phyloP scores from a whole-genome alignment of 2,113 vertebrate genomes.

The Periophthalmus modestus region DNA sequence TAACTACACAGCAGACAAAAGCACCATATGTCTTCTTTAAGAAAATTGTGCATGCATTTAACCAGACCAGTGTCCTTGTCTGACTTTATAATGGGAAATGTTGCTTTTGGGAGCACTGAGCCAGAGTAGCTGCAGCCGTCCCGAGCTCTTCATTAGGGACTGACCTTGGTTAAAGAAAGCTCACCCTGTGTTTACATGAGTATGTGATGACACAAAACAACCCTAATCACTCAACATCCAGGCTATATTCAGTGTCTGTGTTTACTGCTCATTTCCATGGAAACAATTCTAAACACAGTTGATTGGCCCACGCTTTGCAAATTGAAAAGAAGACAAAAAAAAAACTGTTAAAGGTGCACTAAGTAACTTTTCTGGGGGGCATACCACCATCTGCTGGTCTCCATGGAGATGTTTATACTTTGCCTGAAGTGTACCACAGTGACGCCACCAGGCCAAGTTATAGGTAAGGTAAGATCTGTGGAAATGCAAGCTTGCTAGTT shows the following conservation, averaged over 20 bases:
- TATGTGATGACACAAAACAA: not conserved
- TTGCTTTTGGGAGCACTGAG: not conserved
- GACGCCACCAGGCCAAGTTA: too few relatives aligned
- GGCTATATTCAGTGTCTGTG: not conserved
- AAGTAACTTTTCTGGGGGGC: too few relatives aligned
- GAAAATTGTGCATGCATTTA: too few relatives aligned
- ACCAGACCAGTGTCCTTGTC: not conserved
- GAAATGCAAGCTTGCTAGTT: too few relatives aligned
- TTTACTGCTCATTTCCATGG: not conserved
- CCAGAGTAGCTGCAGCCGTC: not conserved
- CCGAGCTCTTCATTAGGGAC: not conserved
- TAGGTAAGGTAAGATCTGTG: too few relatives aligned
- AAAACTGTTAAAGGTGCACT: too few relatives aligned
- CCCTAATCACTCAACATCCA: not conserved
- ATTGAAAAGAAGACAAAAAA: too few relatives aligned
- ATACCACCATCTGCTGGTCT: too few relatives aligned
- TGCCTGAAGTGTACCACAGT: too few relatives aligned
- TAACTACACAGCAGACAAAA: too few relatives aligned
- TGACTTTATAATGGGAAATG: not conserved
- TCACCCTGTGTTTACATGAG: not conserved
- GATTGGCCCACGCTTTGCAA: not conserved
- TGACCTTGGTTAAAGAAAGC: not conserved
- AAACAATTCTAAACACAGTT: not conserved
- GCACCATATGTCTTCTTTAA: too few relatives aligned
- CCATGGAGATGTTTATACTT: too few relatives aligned